Percentiles rank a stretch among this genome's conserved stretches.
phyloP scores from a whole-genome alignment of 2,113 vertebrate genomes.

The Azemiops feae region DNA sequence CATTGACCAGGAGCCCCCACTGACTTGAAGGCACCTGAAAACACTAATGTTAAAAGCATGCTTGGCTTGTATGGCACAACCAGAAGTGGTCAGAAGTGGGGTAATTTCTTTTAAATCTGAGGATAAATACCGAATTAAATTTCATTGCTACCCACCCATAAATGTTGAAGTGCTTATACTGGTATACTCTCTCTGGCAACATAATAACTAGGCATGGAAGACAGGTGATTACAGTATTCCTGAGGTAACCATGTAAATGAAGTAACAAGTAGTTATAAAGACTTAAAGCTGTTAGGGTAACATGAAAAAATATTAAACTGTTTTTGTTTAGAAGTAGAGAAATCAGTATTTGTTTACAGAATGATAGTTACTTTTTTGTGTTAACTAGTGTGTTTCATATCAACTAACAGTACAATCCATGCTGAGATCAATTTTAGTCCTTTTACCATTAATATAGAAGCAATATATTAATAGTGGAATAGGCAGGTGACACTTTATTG shows the following conservation, averaged over 20 bases:
- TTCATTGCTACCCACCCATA: neutral
- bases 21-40: neutral
- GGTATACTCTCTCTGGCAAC: neutral
- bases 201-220: neutral
- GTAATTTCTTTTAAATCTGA: neutral
- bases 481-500: neutral
- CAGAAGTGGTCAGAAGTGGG: neutral
- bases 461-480: neutral
- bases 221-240: neutral
- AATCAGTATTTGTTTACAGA: neutral
- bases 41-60: neutral
- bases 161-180: neutral
- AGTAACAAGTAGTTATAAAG: neutral
- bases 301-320: neutral
- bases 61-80: neutral
- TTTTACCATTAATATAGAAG: neutral
- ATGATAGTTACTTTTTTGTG: neutral
- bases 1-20: neutral
- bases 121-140: neutral
- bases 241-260: neutral
- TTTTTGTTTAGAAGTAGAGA: neutral
- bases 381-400: neutral
- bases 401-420: neutral
- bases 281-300: neutral
- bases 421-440: neutral